These are phyloP conservation scores for Anniella stebbinsi DNA, from an alignment of 2,797 vertebrate species.

Conservation along the genomic window DNA sequence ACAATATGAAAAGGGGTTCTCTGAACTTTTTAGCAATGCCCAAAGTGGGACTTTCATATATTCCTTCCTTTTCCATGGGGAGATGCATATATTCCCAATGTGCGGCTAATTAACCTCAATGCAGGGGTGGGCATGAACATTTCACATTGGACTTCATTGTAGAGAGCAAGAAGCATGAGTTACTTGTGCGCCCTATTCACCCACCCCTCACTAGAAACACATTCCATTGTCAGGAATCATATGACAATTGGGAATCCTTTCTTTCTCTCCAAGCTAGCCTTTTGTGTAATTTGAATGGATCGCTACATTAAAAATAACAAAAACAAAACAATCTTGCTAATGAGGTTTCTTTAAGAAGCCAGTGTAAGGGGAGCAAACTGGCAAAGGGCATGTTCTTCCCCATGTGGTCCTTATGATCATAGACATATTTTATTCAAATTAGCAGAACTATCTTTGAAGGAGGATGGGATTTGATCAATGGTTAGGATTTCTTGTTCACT, in stretches of 20 bases:
- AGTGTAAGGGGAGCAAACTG: not conserved
- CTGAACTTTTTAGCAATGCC: not conserved
- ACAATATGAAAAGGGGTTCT: not conserved
- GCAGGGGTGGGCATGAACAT: not conserved
- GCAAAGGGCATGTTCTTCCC: not conserved
- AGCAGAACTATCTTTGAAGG: not conserved
- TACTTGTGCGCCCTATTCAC: not conserved
- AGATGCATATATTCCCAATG: not conserved
- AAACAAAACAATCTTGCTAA: not conserved
- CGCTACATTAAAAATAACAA: constrained; percentile 1
- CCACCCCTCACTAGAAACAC: not conserved
- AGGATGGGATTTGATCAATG: not conserved
- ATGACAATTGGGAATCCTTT: not conserved
- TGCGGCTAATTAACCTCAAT: not conserved
- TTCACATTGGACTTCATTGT: not conserved
- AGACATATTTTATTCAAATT: not conserved
- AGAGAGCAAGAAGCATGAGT: not conserved
- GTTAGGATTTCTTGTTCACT: not conserved
- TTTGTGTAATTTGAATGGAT: not conserved
- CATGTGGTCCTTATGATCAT: not conserved
- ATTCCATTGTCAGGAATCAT: not conserved
- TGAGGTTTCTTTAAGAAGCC: not conserved
- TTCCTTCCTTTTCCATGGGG: not conserved
- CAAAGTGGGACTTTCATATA: not conserved
- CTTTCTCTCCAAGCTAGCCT: not conserved